These are phyloP conservation scores for Synergus laeviventris DNA, from an alignment of 2,888 invertebrate species.

Conservation along the genomic window DNA sequence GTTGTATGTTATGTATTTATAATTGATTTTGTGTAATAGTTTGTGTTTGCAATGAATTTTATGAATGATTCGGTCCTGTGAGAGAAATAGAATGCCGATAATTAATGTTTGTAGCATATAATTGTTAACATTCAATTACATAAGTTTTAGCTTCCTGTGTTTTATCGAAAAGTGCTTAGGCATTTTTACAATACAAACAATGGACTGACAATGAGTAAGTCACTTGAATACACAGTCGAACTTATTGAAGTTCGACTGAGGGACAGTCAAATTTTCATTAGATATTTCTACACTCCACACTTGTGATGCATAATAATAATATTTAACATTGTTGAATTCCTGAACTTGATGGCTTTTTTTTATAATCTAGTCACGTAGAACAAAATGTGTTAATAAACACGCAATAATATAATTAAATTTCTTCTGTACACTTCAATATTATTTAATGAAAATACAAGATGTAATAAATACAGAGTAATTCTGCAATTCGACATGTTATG, in stretches of 20 bases:
- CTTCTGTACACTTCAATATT: conserved; percentile 59
- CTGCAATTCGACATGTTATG: neutral
- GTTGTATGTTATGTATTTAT: conserved; percentile 30
- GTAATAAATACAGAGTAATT: conserved; percentile 18
- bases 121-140: neutral
- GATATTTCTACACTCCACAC: conserved; percentile 60
- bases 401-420: conserved; percentile 67
- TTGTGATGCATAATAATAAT: conserved; percentile 55
- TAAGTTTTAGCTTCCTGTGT: neutral
- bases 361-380: conserved; percentile 74
- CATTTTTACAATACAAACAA: conserved; percentile 39
- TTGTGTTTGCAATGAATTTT: conserved; percentile 38
- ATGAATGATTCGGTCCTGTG: conserved; percentile 24
- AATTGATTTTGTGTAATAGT: conserved; percentile 32
- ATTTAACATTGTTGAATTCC: conserved; percentile 66
- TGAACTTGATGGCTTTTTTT: conserved; percentile 68
- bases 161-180: conserved; percentile 5
- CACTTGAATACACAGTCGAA: conserved; percentile 52
- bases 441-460: conserved; percentile 34
- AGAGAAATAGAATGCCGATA: conserved; percentile 9
- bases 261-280: conserved; percentile 53
- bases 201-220: conserved; percentile 20
- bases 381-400: conserved; percentile 65
- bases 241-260: conserved; percentile 46
- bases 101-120: conserved; percentile 27